These are phyloP conservation scores for Drosophila sordidapex DNA, from an alignment of 2,888 invertebrate species.

Conservation along the genomic window DNA sequence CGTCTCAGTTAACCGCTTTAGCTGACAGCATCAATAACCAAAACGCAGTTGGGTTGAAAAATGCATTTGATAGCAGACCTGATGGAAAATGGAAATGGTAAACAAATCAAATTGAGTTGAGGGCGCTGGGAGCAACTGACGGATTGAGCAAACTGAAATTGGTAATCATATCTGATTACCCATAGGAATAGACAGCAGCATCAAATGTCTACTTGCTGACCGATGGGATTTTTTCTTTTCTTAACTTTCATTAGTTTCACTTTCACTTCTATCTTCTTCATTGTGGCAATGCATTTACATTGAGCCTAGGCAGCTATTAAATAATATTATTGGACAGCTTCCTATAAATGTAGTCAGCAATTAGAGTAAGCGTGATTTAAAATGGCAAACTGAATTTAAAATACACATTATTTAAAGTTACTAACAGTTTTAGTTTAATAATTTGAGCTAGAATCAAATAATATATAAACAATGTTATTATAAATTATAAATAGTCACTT, in stretches of 20 bases:
- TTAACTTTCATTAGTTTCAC: background rate
- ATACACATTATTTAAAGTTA: background rate
- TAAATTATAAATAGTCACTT: background rate
- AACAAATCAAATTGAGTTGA: slow-evolving; percentile 27
- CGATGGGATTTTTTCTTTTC: background rate
- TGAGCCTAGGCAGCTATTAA: background rate
- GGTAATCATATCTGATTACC: slow-evolving; percentile 13
- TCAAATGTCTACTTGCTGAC: background rate
- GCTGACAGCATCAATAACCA: slow-evolving; percentile 1
- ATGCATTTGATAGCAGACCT: slow-evolving; percentile 39
- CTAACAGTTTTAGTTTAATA: background rate
- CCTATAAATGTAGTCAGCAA: background rate
- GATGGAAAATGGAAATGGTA: slow-evolving; percentile 17
- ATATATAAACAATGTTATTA: too few species aligned
- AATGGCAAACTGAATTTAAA: background rate
- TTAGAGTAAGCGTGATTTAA: background rate
- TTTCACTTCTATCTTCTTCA: background rate
- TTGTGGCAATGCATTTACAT: background rate
- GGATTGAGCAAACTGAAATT: slow-evolving; percentile 18
- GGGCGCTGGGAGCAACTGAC: background rate
- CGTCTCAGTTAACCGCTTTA: background rate
- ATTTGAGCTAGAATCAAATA: background rate
- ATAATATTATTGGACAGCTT: background rate
- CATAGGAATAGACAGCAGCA: background rate
- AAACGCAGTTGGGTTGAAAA: slow-evolving; percentile 9